phyloP scores from a whole-genome alignment of 2,797 vertebrate genomes.

The Sebastes nivosus region DNA sequence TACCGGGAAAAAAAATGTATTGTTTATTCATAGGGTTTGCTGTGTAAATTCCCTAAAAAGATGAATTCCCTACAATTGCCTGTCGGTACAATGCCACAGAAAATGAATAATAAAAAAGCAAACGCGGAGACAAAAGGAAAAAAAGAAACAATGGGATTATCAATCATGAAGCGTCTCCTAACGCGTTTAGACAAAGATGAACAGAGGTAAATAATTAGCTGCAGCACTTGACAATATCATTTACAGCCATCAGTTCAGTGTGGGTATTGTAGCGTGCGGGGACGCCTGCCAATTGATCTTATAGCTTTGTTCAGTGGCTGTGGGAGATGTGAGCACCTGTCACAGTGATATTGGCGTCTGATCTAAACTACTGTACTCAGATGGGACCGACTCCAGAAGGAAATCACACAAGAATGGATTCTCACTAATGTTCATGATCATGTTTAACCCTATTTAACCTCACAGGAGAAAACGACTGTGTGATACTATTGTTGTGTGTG shows the following conservation, averaged over 20 bases:
- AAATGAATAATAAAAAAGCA: conserved; percentile 83
- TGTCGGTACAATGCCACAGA: conserved; percentile 72
- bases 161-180: conserved; percentile 67
- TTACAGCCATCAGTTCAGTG: conserved; percentile 71
- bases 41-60: conserved; percentile 81
- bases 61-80: conserved; percentile 78
- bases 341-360: conserved; percentile 51
- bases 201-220: conserved; percentile 80
- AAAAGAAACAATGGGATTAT: conserved; percentile 78
- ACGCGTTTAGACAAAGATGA: conserved; percentile 63
- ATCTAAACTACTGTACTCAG: conserved; percentile 57
- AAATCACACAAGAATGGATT: background rate
- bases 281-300: conserved; percentile 69
- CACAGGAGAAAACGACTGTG: background rate
- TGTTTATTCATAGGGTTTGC: conserved; percentile 84
- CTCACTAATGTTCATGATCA: background rate
- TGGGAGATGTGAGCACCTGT: conserved; percentile 69
- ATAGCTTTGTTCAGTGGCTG: conserved; percentile 60
- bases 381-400: conserved; percentile 23
- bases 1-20: conserved; percentile 65
- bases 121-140: conserved; percentile 70
- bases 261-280: conserved; percentile 72
- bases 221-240: conserved; percentile 70
- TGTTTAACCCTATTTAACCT: background rate
- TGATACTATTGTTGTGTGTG: background rate